These are phyloP conservation scores for Coelinius sp. DNA, from an alignment of 2,888 invertebrate species.

Conservation along the genomic window DNA sequence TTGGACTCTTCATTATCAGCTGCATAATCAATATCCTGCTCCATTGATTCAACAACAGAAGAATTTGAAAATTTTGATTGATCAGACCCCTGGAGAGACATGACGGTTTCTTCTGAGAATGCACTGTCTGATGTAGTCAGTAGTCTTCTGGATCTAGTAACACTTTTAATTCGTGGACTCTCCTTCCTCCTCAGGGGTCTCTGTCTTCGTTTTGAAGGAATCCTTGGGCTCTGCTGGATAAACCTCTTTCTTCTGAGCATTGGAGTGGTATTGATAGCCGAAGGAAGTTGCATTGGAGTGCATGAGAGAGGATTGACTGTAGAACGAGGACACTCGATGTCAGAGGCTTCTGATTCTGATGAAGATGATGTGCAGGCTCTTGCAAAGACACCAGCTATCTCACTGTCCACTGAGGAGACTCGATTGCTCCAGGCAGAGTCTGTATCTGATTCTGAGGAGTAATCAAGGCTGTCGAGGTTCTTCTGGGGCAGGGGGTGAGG, in stretches of 20 bases:
- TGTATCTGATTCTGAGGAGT: background rate
- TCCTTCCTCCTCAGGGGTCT: background rate
- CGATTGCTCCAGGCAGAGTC: background rate
- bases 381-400: background rate
- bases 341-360: background rate
- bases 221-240: background rate
- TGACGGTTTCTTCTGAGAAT: too few species aligned
- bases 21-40: background rate
- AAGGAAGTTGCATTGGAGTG: too few species aligned
- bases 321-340: background rate
- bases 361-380: background rate
- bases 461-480: too few species aligned
- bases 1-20: background rate
- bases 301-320: background rate
- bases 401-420: background rate
- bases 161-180: background rate
- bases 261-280: too few species aligned
- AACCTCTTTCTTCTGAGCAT: background rate
- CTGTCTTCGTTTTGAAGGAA: background rate
- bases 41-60: background rate
- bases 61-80: too few species aligned
- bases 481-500: too few species aligned
- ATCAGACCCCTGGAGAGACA: too few species aligned
- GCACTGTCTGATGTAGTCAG: background rate
- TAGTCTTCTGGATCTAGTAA: background rate